Conservation (phyloP, 2,888 invertebrate genomes). For the Conomelus anceps region DNA sequence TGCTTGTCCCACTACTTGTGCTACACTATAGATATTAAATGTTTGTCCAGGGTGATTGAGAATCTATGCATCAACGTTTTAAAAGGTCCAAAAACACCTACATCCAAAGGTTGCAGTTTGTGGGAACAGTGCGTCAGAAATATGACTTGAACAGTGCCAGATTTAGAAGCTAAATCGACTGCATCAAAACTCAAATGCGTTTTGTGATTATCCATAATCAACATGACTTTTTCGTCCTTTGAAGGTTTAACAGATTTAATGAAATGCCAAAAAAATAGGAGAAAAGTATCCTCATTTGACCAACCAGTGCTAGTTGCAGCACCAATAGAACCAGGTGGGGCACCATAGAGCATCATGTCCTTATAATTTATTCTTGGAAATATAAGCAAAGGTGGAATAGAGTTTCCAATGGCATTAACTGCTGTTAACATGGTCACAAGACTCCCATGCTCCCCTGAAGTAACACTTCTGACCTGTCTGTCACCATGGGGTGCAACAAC, state of each 20-base stretch:
- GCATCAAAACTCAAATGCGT: not conserved
- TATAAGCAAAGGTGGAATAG: conserved; percentile 34
- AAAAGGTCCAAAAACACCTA: not conserved
- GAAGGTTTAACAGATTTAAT: conserved; percentile 11
- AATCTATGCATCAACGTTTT: conserved; percentile 24
- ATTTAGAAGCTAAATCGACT: not conserved
- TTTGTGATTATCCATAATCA: conserved; percentile 9
- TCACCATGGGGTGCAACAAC: conserved; percentile 31
- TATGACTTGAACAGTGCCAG: not conserved
- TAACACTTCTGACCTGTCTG: conserved; percentile 33
- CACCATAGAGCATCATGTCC: conserved; percentile 35
- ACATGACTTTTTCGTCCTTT: conserved; percentile 13
- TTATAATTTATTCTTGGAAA: conserved; percentile 33
- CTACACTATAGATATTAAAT: not conserved
- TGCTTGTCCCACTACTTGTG: not conserved
- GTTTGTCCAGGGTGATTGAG: conserved; percentile 25
- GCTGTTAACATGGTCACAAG: conserved; percentile 30
- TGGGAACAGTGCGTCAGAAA: not conserved
- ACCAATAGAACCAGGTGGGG: conserved; percentile 35
- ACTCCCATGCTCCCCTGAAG: conserved; percentile 35
- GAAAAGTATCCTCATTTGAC: conserved; percentile 32
- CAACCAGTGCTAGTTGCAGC: conserved; percentile 33
- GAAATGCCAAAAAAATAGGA: conserved; percentile 26
- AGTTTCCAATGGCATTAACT: conserved; percentile 31
- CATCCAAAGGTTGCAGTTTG: not conserved